Base-by-base conservation (phyloP, 2,113 vertebrate genomes). In the Cheilinus undulatus region DNA sequence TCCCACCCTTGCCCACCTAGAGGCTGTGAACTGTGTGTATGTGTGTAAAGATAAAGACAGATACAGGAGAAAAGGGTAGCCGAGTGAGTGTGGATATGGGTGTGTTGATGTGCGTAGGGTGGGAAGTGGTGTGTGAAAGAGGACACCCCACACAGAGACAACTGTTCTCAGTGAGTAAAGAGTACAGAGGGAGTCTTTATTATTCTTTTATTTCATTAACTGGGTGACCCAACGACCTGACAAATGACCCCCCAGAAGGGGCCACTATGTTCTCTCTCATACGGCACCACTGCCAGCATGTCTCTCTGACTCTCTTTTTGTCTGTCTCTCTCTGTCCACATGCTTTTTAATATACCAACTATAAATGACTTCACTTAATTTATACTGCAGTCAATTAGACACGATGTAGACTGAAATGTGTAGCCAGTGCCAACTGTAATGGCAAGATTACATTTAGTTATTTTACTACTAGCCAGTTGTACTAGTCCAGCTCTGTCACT, bases 1-100 rank as follows among this genome's bases (percentile, higher is more conserved):
- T 90, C 87, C 86, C 82, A 80, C 88, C 88, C 88, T 66, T 80
- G 85, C 83, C 76, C 82, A 89, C 84, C 84, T 91, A 85, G 46
- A 84, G 82, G 80, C 80, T 65, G 49, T 81, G 79, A 80, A 67
- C 83, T 81, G 32, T 74, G 65, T 80, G 63, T 71, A 36, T 68
- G 64, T 72, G 38, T 61, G 49, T 64, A 45, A 34, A 51, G 10
- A 30, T 27, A 22, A 28, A 20, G 28, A 43, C 45, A 46, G 45
- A 82, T 73, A 51, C 49, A 40, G 46, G 48, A 27, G 6, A 7
- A 62, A 24, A 58, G 45, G 61, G 57, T 52, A 51, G 24, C 24
- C 23, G 61, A 23, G n/a, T 22, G 43, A 14, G 45, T 46, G 49
- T 36, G 65, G 34, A n/a, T 36, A 27, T 17, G 14, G 19, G 38